A percentile compares a stretch with the other conserved stretches of the same genome.
Conservation (phyloP, 2,888 invertebrate genomes). For the Cerastoderma edule region DNA sequence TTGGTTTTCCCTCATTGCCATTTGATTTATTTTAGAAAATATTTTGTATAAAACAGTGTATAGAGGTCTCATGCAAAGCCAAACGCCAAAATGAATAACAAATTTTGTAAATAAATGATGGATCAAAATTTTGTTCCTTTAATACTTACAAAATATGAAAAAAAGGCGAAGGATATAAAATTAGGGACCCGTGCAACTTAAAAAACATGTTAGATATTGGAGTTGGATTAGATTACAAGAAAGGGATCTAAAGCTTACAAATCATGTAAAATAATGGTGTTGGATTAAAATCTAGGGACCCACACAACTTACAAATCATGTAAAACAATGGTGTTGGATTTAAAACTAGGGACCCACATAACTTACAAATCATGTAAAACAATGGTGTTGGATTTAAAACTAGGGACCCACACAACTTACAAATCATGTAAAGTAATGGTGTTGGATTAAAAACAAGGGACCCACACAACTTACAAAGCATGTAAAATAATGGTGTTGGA, state of each 20-base stretch:
- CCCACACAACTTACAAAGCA: constrained; percentile 22
- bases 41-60: too few relatives aligned
- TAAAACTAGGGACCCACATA: constrained; percentile 8
- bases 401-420: neutral
- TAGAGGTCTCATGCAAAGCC: too few relatives aligned
- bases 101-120: too few relatives aligned
- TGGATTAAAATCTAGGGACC: neutral
- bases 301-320: neutral
- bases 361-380: constrained; percentile 19
- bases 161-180: neutral
- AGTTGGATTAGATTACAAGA: neutral
- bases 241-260: constrained; percentile 27
- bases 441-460: neutral
- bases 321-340: neutral
- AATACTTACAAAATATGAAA: too few relatives aligned
- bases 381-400: neutral
- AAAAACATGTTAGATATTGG: neutral
- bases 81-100: too few relatives aligned
- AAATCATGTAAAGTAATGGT: neutral
- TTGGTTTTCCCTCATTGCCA: too few relatives aligned
- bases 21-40: too few relatives aligned
- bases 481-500: neutral
- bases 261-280: neutral
- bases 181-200: constrained; percentile 14
- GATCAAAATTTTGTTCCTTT: too few relatives aligned